Conservation (phyloP, 2,113 vertebrate genomes). For the Lophotis ruficrista region DNA sequence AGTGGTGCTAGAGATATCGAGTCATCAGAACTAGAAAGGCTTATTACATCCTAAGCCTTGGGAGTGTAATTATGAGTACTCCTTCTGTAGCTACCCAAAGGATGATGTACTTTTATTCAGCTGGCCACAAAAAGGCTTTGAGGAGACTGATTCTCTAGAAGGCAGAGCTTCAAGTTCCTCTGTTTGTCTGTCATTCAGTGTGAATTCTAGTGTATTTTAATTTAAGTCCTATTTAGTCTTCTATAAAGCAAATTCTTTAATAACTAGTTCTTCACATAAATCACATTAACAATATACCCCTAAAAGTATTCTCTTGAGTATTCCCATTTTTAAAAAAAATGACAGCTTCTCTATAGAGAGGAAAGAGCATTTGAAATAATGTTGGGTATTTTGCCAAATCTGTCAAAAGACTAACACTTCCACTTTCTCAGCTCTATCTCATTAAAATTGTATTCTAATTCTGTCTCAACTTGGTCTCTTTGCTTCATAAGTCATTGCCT, state of each 20-base stretch:
- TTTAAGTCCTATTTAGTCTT: slow-evolving; percentile 1
- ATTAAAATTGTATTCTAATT: slow-evolving; percentile 87
- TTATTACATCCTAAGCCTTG: background rate
- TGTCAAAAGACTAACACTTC: slow-evolving; percentile 80
- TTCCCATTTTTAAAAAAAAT: background rate
- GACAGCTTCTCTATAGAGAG: slow-evolving; percentile 68
- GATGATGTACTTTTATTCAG: background rate
- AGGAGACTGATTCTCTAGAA: background rate
- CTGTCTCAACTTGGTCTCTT: slow-evolving; percentile 77
- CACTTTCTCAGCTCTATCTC: slow-evolving; percentile 77
- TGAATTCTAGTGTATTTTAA: background rate
- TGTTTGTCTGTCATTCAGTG: background rate
- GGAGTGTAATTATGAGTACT: background rate
- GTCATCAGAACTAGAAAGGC: background rate
- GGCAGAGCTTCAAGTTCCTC: background rate
- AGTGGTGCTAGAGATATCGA: background rate
- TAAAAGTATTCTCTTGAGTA: slow-evolving; percentile 48
- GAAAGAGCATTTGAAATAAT: slow-evolving; percentile 77
- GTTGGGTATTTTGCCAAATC: slow-evolving; percentile 81
- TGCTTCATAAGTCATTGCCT: slow-evolving; percentile 83
- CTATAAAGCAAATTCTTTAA: slow-evolving; percentile 50
- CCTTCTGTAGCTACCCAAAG: background rate
- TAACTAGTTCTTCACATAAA: slow-evolving; percentile 59
- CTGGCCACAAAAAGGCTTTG: background rate
- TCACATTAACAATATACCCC: slow-evolving; percentile 58